These are phyloP conservation scores for Acronicta aceris DNA, from an alignment of 2,888 invertebrate species.

Conservation along the genomic window DNA sequence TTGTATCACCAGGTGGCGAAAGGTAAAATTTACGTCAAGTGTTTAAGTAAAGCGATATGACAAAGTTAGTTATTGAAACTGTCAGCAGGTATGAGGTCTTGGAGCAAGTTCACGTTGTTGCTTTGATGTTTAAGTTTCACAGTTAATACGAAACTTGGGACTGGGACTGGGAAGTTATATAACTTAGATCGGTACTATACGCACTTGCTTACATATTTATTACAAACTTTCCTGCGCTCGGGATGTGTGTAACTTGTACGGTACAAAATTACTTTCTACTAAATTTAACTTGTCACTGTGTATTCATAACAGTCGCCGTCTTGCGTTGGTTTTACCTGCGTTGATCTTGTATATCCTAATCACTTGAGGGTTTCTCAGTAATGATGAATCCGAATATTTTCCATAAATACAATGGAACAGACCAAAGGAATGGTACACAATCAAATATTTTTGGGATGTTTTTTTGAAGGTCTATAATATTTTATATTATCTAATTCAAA, in stretches of 20 bases:
- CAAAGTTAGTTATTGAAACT: conserved; percentile 72
- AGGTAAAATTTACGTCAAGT: conserved; percentile 46
- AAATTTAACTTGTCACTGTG: conserved; percentile 22
- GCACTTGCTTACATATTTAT: conserved; percentile 58
- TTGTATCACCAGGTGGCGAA: conserved; percentile 28
- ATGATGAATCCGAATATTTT: too few species aligned
- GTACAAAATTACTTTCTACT: conserved; percentile 37
- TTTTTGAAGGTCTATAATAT: too few species aligned
- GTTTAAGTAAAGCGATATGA: conserved; percentile 60
- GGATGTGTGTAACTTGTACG: conserved; percentile 50
- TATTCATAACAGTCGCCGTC: not conserved
- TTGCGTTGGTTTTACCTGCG: too few species aligned
- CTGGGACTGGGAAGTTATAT: conserved; percentile 52
- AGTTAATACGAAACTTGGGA: conserved; percentile 65
- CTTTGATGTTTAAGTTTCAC: conserved; percentile 71
- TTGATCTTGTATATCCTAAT: not conserved
- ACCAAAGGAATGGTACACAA: too few species aligned
- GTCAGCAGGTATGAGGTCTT: conserved; percentile 65
- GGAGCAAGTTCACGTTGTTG: conserved; percentile 60
- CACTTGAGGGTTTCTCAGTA: not conserved
- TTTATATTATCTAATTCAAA: too few species aligned
- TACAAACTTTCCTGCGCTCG: conserved; percentile 52
- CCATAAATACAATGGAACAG: too few species aligned
- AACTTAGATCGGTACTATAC: conserved; percentile 64
- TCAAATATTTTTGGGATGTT: too few species aligned